Conservation (phyloP, 2,113 vertebrate species). For the Orycteropus afer region DNA sequence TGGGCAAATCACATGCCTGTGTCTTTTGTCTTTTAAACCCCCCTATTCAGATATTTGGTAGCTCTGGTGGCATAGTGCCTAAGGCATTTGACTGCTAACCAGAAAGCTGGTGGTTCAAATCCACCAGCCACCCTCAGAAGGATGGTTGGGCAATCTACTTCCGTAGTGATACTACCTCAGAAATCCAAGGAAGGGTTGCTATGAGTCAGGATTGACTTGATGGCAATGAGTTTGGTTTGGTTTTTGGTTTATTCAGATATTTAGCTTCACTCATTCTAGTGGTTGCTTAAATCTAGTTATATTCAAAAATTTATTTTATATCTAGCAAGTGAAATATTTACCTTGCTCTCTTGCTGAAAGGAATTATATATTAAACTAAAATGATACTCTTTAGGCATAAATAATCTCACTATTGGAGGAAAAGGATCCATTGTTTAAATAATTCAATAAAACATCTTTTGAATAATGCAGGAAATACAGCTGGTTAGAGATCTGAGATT, state of each 20-base stretch:
- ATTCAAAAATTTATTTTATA: conserved; percentile 7
- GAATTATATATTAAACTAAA: not conserved
- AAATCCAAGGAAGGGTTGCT: too few relatives aligned
- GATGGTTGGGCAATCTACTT: too few relatives aligned
- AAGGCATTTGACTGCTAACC: too few relatives aligned
- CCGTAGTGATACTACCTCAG: too few relatives aligned
- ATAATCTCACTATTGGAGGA: not conserved
- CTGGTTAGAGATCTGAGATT: not conserved
- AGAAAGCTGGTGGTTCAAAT: too few relatives aligned
- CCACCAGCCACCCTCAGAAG: too few relatives aligned
- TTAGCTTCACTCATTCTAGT: not conserved
- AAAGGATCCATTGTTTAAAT: not conserved
- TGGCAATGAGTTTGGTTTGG: too few relatives aligned
- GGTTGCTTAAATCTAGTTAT: not conserved
- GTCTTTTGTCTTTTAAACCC: not conserved
- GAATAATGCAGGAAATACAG: not conserved
- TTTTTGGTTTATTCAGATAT: too few relatives aligned
- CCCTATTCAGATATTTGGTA: not conserved
- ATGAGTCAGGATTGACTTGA: too few relatives aligned
- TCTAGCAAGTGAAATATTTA: not conserved
- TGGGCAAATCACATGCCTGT: not conserved
- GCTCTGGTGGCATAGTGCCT: too few relatives aligned
- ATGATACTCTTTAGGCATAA: conserved; percentile 5
- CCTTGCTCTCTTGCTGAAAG: not conserved
- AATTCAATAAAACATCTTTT: conserved; percentile 6